Evolutionary conservation across 1,140 invertebrate genomes (phyloP).

Genomic region (Drosophila triauraria): DNA sequence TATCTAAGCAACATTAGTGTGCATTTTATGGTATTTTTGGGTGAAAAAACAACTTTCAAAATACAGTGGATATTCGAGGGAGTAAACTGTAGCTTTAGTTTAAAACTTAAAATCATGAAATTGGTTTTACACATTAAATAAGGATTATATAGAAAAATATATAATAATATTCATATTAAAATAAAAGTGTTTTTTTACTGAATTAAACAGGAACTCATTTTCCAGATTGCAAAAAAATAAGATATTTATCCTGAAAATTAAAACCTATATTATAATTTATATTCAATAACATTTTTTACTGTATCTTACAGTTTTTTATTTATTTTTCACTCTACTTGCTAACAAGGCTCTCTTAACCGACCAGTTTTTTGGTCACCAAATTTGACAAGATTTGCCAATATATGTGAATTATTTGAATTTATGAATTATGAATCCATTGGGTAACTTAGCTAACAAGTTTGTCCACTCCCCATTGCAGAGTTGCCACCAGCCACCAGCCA

Average conservation of each 20-base stretch:
- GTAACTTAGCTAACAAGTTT: slow-evolving; percentile 32
- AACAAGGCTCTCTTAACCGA: slow-evolving; percentile 3
- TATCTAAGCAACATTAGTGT: slow-evolving; percentile 10
- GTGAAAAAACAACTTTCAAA: slow-evolving; percentile 63
- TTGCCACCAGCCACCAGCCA: slow-evolving; percentile 9
- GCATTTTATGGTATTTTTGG: slow-evolving; percentile 1
- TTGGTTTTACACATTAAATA: neutral
- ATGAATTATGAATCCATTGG: slow-evolving; percentile 26
- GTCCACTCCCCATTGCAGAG: slow-evolving; percentile 19
- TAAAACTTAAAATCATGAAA: no score
- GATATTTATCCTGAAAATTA: no score
- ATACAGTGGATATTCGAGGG: slow-evolving; percentile 6
- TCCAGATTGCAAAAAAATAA: no score
- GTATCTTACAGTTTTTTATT: neutral
- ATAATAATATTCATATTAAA: no score
- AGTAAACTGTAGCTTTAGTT: no score
- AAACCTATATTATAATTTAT: no score
- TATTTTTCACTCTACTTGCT: neutral
- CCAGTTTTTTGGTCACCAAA: slow-evolving; percentile 44
- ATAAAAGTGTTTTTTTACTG: no score
- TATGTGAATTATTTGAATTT: slow-evolving; percentile 37
- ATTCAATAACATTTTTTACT: neutral
- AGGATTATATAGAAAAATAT: neutral
- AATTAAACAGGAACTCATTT: no score
- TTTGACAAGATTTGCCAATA: slow-evolving; percentile 74